A percentile compares a stretch with the other conserved stretches of the same genome.
Conservation (phyloP, 2,888 invertebrate species). For the Oscheius sp. region DNA sequence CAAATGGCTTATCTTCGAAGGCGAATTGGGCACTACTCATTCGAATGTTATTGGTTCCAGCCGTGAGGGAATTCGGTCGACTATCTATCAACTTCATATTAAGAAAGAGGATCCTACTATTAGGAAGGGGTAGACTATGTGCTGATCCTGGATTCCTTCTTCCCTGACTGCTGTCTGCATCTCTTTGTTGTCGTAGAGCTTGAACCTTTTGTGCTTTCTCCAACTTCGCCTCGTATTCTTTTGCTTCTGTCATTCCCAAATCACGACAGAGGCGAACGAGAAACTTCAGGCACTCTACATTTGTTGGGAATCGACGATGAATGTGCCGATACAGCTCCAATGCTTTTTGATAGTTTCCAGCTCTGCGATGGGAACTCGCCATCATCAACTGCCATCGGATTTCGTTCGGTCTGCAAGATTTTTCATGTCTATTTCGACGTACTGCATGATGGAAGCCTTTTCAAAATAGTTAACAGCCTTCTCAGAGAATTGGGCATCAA, state of each 20-base stretch:
- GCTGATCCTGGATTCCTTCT: conserved; percentile 61
- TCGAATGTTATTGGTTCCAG: conserved; percentile 34
- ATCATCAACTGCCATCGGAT: conserved; percentile 86
- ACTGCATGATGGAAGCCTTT: conserved; percentile 80
- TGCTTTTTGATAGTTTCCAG: conserved; percentile 85
- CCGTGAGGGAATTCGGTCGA: conserved; percentile 40
- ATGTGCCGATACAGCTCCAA: conserved; percentile 85
- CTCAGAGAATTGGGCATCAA: conserved; percentile 87
- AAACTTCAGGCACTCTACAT: conserved; percentile 88
- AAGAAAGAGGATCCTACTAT: not conserved
- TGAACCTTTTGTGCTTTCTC: conserved; percentile 43
- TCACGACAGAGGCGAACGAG: conserved; percentile 88
- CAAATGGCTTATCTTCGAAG: conserved; percentile 44
- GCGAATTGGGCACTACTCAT: conserved; percentile 41
- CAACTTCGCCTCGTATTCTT: conserved; percentile 73
- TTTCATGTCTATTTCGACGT: conserved; percentile 30
- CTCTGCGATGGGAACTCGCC: conserved; percentile 79
- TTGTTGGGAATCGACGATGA: conserved; percentile 89
- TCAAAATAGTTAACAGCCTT: conserved; percentile 86
- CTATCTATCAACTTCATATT: conserved; percentile 19
- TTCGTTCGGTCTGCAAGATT: conserved; percentile 77
- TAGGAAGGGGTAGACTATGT: conserved; percentile 42
- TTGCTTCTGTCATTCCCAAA: conserved; percentile 87
- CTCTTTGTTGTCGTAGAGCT: conserved; percentile 48
- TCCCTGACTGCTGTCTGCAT: conserved; percentile 62